These are phyloP conservation scores for Norana najaformis DNA, from an alignment of 2,888 invertebrate species.

Conservation along the genomic window DNA sequence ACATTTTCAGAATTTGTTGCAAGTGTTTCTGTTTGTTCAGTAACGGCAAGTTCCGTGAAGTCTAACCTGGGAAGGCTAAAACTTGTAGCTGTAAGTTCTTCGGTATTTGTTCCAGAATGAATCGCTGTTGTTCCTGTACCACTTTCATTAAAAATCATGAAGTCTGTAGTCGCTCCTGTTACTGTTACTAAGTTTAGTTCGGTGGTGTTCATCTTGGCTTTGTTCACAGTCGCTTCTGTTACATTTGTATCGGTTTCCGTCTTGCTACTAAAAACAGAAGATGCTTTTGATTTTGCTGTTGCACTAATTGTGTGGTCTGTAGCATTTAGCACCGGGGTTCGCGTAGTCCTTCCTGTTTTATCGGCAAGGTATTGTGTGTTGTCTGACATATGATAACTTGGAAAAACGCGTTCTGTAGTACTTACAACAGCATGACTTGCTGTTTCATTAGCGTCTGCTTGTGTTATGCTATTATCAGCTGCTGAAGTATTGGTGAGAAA, in stretches of 20 bases:
- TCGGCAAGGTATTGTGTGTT: too few species aligned
- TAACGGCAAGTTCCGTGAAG: not conserved
- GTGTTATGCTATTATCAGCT: not conserved
- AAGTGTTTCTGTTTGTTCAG: not conserved
- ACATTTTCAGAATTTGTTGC: not conserved
- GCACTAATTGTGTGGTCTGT: not conserved
- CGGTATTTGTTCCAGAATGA: not conserved
- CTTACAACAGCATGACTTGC: not conserved
- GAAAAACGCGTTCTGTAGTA: not conserved
- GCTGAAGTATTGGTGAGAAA: not conserved
- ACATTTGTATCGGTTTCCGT: not conserved
- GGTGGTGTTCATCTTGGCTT: not conserved
- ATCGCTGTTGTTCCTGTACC: not conserved
- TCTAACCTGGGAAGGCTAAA: not conserved
- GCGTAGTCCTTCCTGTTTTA: not conserved
- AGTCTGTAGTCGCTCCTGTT: not conserved
- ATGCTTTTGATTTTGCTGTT: not conserved
- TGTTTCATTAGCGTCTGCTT: not conserved
- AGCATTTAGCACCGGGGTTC: not conserved
- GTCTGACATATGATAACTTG: not conserved
- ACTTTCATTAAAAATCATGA: not conserved
- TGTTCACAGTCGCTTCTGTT: not conserved
- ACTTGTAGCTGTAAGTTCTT: not conserved
- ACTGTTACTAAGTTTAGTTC: not conserved
- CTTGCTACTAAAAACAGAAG: too few species aligned